Percentiles rank a stretch among this genome's conserved stretches.
Conservation (phyloP, 2,888 invertebrate species). For the Lysandra bellargus region DNA sequence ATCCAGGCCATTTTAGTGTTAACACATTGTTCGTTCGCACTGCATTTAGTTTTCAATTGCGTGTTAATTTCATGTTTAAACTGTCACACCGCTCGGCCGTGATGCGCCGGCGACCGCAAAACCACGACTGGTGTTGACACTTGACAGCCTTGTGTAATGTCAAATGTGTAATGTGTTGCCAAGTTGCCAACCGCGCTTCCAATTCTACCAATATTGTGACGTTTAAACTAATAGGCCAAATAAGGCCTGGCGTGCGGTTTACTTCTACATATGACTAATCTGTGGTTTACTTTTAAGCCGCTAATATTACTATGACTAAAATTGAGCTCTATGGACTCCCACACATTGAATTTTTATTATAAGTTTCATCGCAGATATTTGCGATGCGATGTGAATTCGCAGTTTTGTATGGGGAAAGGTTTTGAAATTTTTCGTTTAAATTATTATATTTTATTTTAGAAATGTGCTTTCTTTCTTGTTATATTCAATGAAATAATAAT, state of each 20-base stretch:
- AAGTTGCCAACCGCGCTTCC: neutral
- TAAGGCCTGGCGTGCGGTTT: neutral
- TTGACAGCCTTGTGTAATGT: neutral
- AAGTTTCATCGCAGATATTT: too few species aligned
- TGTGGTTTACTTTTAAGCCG: neutral
- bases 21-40: conserved; percentile 34
- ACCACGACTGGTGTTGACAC: conserved; percentile 4
- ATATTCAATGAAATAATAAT: too few species aligned
- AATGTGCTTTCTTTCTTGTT: too few species aligned
- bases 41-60: conserved; percentile 23
- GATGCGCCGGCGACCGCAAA: conserved; percentile 5
- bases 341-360: too few species aligned
- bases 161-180: too few species aligned
- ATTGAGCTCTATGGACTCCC: too few species aligned
- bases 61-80: neutral
- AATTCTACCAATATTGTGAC: neutral
- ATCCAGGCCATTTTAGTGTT: conserved; percentile 55
- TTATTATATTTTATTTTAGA: neutral
- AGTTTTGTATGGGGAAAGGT: too few species aligned
- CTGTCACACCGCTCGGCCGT: neutral
- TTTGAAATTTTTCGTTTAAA: neutral
- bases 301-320: neutral
- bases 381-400: too few species aligned
- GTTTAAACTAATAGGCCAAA: neutral
- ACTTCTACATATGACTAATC: too few species aligned